Base-by-base conservation (phyloP, 2,797 vertebrate species). In the Ibycter americanus region DNA sequence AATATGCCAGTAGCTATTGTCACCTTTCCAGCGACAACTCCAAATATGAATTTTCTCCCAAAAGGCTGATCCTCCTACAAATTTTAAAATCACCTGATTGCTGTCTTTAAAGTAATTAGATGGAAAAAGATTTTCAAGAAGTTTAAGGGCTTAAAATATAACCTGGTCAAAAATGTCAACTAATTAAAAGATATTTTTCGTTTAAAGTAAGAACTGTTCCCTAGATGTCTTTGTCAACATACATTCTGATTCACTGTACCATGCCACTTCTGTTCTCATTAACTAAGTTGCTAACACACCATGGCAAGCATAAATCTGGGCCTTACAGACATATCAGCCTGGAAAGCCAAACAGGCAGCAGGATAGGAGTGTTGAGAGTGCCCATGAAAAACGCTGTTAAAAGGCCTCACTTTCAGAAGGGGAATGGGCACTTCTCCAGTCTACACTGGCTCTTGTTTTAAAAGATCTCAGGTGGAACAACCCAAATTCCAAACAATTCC, bases 101-200 rank as follows among this genome's bases (percentile, higher is more conserved):
- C 10, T 83, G 21, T 26, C 34, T 55, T 34, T 52, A 56, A 66
- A 62, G 68, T 81, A 91, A 91, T 79, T 63, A 66, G 77, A 62
- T 23, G 4, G 34, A 17, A 72, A 79, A 81, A 49, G 16, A 49
- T 80, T 87, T 96, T 76, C 14, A 88, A 83, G 27, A 92, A 47
- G 21, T 91, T 81, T 76, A 68, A 73, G 36, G 13, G 20, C 42
- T 89, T 85, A 68, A 82, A 82, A 68, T 88, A 83, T 7, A 88
- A 26, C 42, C 26, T 56, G 12, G 40, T 42, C 62, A 90, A 76
- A 91, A 79, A 78, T 31, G 14, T 52, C 26, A 9, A 58, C 54
- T 81, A 86, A 86, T 88, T 93, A 85, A 51, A 83, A 88, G 23
- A 5, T 81, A 82, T 80, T 93, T 92, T 90, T 89, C 70, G 61